phyloP scores from a whole-genome alignment of 2,888 invertebrate genomes.

The Epirrita christyi region DNA sequence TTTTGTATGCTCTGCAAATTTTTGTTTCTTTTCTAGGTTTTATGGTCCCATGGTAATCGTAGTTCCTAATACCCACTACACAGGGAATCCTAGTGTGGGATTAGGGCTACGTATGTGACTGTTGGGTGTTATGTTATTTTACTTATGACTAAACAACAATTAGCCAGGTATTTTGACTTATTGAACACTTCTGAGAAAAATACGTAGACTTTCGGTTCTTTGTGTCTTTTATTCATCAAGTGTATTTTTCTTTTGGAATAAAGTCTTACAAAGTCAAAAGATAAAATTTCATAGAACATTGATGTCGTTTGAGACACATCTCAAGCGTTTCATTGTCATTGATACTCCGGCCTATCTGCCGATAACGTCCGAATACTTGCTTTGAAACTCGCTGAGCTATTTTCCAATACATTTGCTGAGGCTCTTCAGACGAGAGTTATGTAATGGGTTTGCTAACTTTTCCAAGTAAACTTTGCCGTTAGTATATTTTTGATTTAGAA shows the following conservation, averaged over 20 bases:
- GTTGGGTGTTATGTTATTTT: no score
- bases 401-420: conserved; percentile 34
- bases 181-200: no score
- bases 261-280: background rate
- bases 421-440: conserved; percentile 16
- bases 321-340: conserved; percentile 14
- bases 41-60: no score
- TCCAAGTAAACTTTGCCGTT: background rate
- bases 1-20: no score
- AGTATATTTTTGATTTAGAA: background rate
- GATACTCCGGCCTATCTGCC: conserved; percentile 16
- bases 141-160: no score
- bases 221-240: no score
- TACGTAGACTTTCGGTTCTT: no score
- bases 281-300: background rate
- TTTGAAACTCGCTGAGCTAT: conserved; percentile 27
- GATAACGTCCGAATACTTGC: conserved; percentile 17
- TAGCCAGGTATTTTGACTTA: no score
- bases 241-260: background rate
- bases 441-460: conserved; percentile 13
- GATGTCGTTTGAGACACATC: conserved; percentile 3
- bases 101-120: no score
- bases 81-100: no score
- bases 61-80: no score
- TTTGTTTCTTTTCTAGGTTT: no score